Evolutionary conservation across 2,888 invertebrate genomes (phyloP), one percentile per base, ranked within the genome.

Genomic region (Eupithecia abbreviata): DNA sequence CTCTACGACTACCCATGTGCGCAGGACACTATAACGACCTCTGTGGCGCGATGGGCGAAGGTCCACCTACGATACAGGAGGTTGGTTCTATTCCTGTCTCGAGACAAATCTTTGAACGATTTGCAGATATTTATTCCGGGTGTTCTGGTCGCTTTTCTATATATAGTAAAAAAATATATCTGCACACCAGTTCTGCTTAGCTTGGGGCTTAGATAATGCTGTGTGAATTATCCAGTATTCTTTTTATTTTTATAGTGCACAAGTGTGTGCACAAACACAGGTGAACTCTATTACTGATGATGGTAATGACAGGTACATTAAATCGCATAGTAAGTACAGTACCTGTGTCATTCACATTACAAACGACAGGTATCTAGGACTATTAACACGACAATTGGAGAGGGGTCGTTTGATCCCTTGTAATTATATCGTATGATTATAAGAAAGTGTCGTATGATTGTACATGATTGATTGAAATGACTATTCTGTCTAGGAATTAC

Each of bases 371-470:
- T 74, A 79, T 68, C 74, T 67, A 72, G 73, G 76, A 47, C 73
- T 67, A 80, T 80, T 81, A 81, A 80, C 75, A 71, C 71, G 75
- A 77, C 80, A 73, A 74, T 73, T 67, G 79, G 66, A 75, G 75
- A 72, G 72, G 78, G 76, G 76, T 72, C 75, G 55, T 41, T 75
- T 47, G 30, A 70, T n/a, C 62, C 79, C 74, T 75, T 79, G 62
- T 79, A 79, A 79, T 79, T 77, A 77, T 43, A 80, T 75, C 42
- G 66, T 71, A 62, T 78, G 79, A 82, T 81, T 78, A 80, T 78
- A 82, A 81, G 81, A 80, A 80, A 79, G 81, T 81, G 81, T 80
- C 79, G 77, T 81, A 70, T 74, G 71, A 73, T 77, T 70, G 67
- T 80, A 71, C 74, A 66, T 71, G 70, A 77, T 72, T 71, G 76